These are phyloP conservation scores for Lepas anatifera DNA, from an alignment of 2,888 invertebrate genomes.

Conservation along the genomic window DNA sequence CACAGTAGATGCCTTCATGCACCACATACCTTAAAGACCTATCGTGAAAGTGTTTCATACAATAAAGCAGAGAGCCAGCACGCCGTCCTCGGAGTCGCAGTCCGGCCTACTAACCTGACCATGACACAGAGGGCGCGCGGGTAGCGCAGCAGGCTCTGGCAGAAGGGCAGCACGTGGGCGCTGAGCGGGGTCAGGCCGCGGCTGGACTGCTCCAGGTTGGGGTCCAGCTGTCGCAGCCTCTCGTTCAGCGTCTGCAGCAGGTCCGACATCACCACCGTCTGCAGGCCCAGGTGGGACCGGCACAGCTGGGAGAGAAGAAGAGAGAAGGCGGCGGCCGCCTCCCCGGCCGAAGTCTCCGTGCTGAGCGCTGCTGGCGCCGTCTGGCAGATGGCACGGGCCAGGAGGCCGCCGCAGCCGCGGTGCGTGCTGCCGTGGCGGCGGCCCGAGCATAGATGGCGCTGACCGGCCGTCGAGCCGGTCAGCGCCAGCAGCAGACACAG, in stretches of 20 bases:
- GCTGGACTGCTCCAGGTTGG: slow-evolving; percentile 2
- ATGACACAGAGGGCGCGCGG: slow-evolving; percentile 2
- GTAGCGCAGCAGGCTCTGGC: background rate
- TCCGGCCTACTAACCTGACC: background rate
- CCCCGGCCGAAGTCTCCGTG: background rate
- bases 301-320: background rate
- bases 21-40: too few species aligned
- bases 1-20: too few species aligned
- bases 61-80: too few species aligned
- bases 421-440: slow-evolving; percentile 1
- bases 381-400: slow-evolving; percentile 6
- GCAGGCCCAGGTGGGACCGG: slow-evolving; percentile 1
- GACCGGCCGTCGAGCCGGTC: background rate
- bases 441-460: background rate
- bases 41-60: too few species aligned
- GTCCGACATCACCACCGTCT: background rate
- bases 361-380: background rate
- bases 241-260: background rate
- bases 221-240: background rate
- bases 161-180: background rate
- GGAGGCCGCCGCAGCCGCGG: background rate
- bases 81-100: too few species aligned
- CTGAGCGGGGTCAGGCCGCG: background rate
- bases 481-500: background rate
- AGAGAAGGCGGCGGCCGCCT: background rate